These are phyloP conservation scores for Artemia sp. DNA, from an alignment of 2,888 invertebrate genomes.

Conservation along the genomic window DNA sequence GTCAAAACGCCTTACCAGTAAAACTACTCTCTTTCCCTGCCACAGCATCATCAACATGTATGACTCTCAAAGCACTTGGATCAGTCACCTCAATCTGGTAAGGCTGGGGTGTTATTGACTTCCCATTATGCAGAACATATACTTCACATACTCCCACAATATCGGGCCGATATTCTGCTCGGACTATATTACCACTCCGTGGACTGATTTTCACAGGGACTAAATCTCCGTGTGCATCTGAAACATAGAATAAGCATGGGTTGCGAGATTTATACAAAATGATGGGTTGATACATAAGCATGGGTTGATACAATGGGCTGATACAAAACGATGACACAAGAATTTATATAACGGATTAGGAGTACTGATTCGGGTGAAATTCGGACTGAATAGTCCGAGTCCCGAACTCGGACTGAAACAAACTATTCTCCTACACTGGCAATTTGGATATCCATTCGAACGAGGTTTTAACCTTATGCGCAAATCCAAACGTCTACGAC, in stretches of 20 bases:
- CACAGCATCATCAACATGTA: slow-evolving; percentile 32
- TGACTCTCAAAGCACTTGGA: slow-evolving; percentile 36
- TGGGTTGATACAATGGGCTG: no score
- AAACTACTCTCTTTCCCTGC: slow-evolving; percentile 35
- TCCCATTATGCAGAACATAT: slow-evolving; percentile 44
- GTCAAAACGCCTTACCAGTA: slow-evolving; percentile 29
- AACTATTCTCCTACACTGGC: no score
- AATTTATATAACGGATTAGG: no score
- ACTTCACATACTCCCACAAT: slow-evolving; percentile 58
- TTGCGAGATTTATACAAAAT: no score
- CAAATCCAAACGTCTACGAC: no score
- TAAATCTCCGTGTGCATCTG: slow-evolving; percentile 38
- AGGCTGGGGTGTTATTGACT: slow-evolving; percentile 43
- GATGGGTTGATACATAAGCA: no score
- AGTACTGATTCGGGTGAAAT: no score
- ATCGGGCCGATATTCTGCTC: slow-evolving; percentile 57
- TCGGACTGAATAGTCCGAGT: no score
- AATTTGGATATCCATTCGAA: no score
- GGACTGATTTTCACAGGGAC: slow-evolving; percentile 35
- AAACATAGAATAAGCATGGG: slow-evolving; percentile 18
- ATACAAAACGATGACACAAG: no score
- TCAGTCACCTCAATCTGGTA: slow-evolving; percentile 49
- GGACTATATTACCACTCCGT: slow-evolving; percentile 33
- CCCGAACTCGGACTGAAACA: no score
- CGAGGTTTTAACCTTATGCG: no score